Evolutionary conservation across 64 coral and sea anemone genomes (phyloP), one percentile per base, ranked within the genome.

Genomic region (Trachythela sp.): DNA sequence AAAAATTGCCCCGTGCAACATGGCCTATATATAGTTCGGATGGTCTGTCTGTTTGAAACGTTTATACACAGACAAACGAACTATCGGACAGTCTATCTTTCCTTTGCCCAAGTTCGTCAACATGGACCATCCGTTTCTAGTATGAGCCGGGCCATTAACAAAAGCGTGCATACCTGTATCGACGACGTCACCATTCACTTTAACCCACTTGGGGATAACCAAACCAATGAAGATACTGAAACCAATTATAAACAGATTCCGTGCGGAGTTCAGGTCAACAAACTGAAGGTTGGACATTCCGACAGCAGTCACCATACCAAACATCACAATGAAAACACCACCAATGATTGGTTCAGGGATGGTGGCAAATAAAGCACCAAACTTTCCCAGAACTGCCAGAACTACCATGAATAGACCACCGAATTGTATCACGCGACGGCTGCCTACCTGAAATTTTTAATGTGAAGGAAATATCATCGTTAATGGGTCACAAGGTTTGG

Each of bases 261-360:
- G 83, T 31, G 91, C 68, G 9, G 90, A 86, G 36, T 89, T 95
- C 91, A 95, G 90, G 42, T 95, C 94, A 34, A 92, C 91, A 48
- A 86, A 95, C 84, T 95, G 94, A 2, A 95, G 88, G 33, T 95
- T 95, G 8, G 94, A 95, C 14, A 95, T 89, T 24, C 94, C 94
- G 1, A 94, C 93, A 39, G 93, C 92, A 3, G 88, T 36, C 9
- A 89, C 89, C 92, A 93, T 93, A 2, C 92, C 88, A 86, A 92
- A 94, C 93, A 94, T 92, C 20, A 92, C 58, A 80, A 94, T 91
- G 48, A 92, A 92, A 34, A 94, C 87, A 8, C 94, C 94, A 8
- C 94, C 94, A 0, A 95, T 87, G 13, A 95, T 92, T 17, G 94
- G 94, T 39, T 95, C 94, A 45, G 94, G 94, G 40, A 95, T 95